phyloP scores from a whole-genome alignment of 2,113 vertebrate species.

The Ciconia maguari region DNA sequence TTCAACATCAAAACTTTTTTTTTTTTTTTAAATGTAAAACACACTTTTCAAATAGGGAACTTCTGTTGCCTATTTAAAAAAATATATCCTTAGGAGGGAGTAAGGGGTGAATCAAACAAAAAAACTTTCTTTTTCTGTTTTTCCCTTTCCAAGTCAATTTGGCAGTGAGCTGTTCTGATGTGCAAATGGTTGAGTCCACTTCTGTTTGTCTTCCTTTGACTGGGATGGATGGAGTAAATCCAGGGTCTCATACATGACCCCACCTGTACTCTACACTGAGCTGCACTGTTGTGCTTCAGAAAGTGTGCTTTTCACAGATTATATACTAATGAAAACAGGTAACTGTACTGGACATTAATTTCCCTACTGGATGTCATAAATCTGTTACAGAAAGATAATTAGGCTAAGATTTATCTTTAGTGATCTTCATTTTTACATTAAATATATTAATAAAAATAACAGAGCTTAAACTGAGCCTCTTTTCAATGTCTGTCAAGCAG shows the following conservation, averaged over 20 bases:
- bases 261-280: background rate
- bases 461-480: background rate
- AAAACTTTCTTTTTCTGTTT: accelerated
- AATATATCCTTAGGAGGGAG: background rate
- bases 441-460: background rate
- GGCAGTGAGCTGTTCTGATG: background rate
- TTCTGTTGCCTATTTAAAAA: background rate
- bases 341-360: background rate
- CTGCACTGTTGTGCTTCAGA: background rate
- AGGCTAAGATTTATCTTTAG: background rate
- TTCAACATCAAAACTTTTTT: background rate
- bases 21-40: background rate
- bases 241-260: background rate
- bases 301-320: background rate
- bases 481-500: background rate
- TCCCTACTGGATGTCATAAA: background rate
- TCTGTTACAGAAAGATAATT: background rate
- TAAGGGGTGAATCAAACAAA: background rate
- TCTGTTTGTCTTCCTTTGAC: background rate
- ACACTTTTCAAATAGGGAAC: background rate
- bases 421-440: background rate
- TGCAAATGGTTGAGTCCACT: background rate
- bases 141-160: background rate
- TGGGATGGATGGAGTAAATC: background rate
- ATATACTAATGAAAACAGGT: background rate